Evolutionary conservation across 2,888 invertebrate species (phyloP).

Genomic region (Macrosoma leucophasiata): DNA sequence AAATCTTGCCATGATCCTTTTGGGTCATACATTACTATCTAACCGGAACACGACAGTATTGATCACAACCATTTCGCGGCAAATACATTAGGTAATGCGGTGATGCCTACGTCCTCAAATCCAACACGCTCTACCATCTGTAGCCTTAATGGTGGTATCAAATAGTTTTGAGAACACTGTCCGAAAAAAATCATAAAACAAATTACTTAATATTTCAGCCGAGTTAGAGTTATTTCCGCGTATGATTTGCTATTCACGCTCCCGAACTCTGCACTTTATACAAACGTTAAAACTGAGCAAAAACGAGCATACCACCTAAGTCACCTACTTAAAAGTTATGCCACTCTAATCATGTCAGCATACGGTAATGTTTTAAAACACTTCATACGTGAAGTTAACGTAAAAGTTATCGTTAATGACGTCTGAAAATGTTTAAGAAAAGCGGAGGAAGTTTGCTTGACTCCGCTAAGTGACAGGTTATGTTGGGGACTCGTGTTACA

Average conservation of each 20-base stretch:
- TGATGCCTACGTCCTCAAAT: too few species aligned
- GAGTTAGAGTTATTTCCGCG: too few species aligned
- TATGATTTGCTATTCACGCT: too few species aligned
- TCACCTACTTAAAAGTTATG: slow-evolving; percentile 46
- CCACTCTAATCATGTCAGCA: slow-evolving; percentile 51
- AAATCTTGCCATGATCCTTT: too few species aligned
- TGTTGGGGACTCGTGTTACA: slow-evolving; percentile 28
- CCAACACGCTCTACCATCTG: too few species aligned
- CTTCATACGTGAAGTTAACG: slow-evolving; percentile 50
- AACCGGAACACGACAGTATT: too few species aligned
- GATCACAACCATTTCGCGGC: too few species aligned
- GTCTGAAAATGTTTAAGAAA: slow-evolving; percentile 44
- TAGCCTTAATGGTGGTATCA: not conserved
- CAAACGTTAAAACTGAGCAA: slow-evolving; percentile 32
- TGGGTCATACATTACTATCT: too few species aligned
- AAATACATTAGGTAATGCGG: too few species aligned
- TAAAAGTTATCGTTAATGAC: slow-evolving; percentile 43
- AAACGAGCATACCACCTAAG: slow-evolving; percentile 30
- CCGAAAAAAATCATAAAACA: too few species aligned
- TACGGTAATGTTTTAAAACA: slow-evolving; percentile 58
- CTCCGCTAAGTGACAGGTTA: slow-evolving; percentile 39
- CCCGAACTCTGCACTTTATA: slow-evolving; percentile 28
- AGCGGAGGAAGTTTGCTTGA: slow-evolving; percentile 35
- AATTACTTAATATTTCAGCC: too few species aligned
- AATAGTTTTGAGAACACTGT: slow-evolving; percentile 7